Percentiles rank a stretch among this genome's conserved stretches.
phyloP scores from a whole-genome alignment of 2,888 invertebrate genomes.

The Eretmocerus hayati region DNA sequence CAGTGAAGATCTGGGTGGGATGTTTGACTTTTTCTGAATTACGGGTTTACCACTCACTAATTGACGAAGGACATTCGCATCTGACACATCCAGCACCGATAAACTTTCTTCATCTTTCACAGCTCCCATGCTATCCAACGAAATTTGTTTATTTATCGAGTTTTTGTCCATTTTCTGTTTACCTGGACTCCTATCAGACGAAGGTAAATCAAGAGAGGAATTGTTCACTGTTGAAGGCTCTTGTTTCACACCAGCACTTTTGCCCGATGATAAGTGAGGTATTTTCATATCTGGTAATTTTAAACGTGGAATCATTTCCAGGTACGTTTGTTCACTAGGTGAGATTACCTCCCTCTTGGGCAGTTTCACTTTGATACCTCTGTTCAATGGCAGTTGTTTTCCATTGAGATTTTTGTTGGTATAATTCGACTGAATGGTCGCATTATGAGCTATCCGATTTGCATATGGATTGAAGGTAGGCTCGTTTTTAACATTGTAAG shows the following conservation, averaged over 20 bases:
- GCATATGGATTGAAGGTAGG: constrained; percentile 2
- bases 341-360: constrained; percentile 1
- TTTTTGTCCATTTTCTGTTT: constrained; percentile 11
- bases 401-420: constrained; percentile 13
- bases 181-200: not conserved
- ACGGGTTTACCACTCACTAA: constrained; percentile 8
- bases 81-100: constrained; percentile 16
- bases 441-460: no score
- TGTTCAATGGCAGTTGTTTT: constrained; percentile 8
- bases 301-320: constrained; percentile 10
- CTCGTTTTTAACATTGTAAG: constrained; percentile 1
- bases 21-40: constrained; percentile 4
- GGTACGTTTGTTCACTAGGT: constrained; percentile 9
- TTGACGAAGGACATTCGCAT: constrained; percentile 9
- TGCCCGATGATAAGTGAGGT: constrained; percentile 3
- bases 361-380: not conserved
- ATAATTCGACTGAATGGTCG: not conserved
- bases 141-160: constrained; percentile 2
- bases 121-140: constrained; percentile 14
- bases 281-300: constrained; percentile 11
- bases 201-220: not conserved
- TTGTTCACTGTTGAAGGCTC: constrained; percentile 6
- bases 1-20: constrained; percentile 1
- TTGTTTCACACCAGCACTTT: constrained; percentile 7
- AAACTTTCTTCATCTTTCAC: constrained; percentile 3